Conservation (phyloP, 2,888 invertebrate genomes). For the Patella caerulea region DNA sequence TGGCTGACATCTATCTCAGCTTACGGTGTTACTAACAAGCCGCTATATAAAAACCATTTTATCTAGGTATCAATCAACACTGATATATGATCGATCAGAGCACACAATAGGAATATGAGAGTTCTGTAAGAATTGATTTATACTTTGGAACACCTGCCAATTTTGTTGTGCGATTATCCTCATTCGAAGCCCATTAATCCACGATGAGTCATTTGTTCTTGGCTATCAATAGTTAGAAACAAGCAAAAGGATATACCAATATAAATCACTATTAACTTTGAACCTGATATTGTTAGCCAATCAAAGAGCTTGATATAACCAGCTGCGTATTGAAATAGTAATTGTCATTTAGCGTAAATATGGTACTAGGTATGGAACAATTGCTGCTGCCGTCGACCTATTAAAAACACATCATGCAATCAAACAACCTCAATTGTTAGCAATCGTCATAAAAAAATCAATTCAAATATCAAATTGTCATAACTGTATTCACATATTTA, state of each 20-base stretch:
- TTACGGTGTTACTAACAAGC: conserved; percentile 9
- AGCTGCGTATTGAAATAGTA: conserved; percentile 10
- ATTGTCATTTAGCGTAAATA: conserved; percentile 8
- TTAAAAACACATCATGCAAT: conserved; percentile 5
- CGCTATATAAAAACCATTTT: conserved; percentile 16
- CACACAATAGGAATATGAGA: conserved; percentile 23
- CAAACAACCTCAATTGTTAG: background rate
- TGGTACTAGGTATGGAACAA: background rate
- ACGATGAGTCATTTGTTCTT: conserved; percentile 37
- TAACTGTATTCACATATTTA: no score
- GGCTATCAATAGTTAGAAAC: conserved; percentile 17
- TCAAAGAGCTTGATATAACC: background rate
- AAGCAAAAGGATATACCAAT: conserved; percentile 19
- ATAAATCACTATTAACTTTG: conserved; percentile 16
- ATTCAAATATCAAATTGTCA: no score
- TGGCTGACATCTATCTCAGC: conserved; percentile 15
- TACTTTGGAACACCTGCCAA: conserved; percentile 35
- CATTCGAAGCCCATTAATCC: conserved; percentile 42
- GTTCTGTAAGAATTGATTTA: conserved; percentile 29
- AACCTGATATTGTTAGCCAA: background rate
- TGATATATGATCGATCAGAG: conserved; percentile 16
- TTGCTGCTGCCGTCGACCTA: background rate
- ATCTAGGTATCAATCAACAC: conserved; percentile 27
- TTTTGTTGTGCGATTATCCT: conserved; percentile 37
- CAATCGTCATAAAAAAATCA: no score